Base-by-base conservation (phyloP, 2,888 invertebrate genomes). In the Hirtodrosophila duncani region DNA sequence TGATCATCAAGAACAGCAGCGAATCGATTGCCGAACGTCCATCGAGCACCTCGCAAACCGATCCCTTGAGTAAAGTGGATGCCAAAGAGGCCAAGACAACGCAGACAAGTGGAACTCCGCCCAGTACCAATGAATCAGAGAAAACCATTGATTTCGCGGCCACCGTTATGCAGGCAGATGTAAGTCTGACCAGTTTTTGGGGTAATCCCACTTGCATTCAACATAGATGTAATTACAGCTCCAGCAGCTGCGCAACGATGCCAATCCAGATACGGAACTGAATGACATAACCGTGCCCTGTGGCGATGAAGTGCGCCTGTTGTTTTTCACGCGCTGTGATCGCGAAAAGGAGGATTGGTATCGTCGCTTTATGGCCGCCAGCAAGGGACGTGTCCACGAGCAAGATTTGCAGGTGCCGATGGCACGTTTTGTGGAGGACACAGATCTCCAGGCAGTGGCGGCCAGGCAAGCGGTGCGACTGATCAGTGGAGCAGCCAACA, bases 321-420 rank as follows among this genome's bases (percentile, higher is more conserved):
- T 87, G 36, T 49, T 87, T 4, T 87, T 87, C 52, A 79, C 87
- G 0, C 81, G 87, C 17, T 81, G 82, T 20, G 85, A 85, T 56
- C 82, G 87, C 9, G 87, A 87, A 56, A 87, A 87, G 42, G 87
- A 87, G 55, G 87, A 87, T 56, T 87, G 87, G 87, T 86, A 85
- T 68, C 81, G 87, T 6, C 83, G 86, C 13, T 87, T 87, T 53
- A 38, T 67, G 1, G 68, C 85, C 1, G 87, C 86, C 34, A 86
- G 86, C 42, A 62, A 46, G 9, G 86, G 87, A 5, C 50, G 42
- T 3, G 82, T 86, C 0, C 75, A 83, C 26, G 86, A 86, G 51
- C 81, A 83, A 39, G 84, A 86, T 30, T 41, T 86, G n/a, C 82
- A 81, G 37, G 70, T 86, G 34, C 82, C 81, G 1, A 83, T 83